A percentile compares a stretch with the other conserved stretches of the same genome.
Conservation (phyloP, 2,113 vertebrate species). For the Heptranchias perlo region DNA sequence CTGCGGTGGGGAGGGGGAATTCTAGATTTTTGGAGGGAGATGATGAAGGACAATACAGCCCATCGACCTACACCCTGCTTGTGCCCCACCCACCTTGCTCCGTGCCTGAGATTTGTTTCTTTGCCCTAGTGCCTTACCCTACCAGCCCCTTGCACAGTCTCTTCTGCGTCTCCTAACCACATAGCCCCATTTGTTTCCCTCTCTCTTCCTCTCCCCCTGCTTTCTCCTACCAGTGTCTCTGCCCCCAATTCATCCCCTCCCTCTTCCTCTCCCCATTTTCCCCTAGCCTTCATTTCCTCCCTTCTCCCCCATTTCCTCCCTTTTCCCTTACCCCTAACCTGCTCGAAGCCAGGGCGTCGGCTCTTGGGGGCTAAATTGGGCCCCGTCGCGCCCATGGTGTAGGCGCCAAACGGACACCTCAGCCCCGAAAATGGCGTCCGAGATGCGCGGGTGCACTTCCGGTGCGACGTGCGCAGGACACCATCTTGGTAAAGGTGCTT, state of each 20-base stretch:
- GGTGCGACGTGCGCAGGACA: too few relatives aligned
- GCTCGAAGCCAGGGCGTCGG: not conserved
- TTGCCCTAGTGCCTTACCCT: not conserved
- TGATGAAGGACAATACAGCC: not conserved
- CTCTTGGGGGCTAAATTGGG: too few relatives aligned
- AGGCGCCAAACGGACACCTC: too few relatives aligned
- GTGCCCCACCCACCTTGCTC: not conserved
- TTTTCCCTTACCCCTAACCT: not conserved
- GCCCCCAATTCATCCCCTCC: not conserved
- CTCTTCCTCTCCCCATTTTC: not conserved
- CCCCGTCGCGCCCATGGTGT: too few relatives aligned
- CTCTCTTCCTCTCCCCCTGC: not conserved
- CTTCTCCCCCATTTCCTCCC: not conserved
- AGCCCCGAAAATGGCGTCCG: too few relatives aligned
- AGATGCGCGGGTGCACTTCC: too few relatives aligned
- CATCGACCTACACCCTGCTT: not conserved
- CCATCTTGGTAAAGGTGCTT: too few relatives aligned
- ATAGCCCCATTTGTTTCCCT: too few relatives aligned
- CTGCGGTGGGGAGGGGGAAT: not conserved
- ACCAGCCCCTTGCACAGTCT: not conserved
- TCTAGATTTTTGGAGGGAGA: not conserved
- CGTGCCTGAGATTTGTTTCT: not conserved
- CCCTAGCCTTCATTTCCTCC: not conserved
- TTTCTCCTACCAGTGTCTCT: not conserved
- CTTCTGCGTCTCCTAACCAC: not conserved